These are phyloP conservation scores for Polydrusus cervinus DNA, from an alignment of 2,888 invertebrate genomes.

Conservation along the genomic window DNA sequence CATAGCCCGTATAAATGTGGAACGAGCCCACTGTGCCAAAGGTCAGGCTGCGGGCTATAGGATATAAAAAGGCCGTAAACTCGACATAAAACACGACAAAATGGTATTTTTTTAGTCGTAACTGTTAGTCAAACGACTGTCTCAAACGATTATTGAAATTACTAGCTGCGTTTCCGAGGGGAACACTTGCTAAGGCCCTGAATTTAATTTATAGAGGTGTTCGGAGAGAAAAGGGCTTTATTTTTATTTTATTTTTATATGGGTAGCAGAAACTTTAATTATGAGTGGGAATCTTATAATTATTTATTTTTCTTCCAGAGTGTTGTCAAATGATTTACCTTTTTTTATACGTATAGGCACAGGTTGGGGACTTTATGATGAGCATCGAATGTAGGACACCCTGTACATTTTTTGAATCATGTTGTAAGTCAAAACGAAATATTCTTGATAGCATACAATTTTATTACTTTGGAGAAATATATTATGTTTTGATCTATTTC, in stretches of 20 bases:
- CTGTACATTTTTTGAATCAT: too few relatives aligned
- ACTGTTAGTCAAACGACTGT: slow-evolving; percentile 40
- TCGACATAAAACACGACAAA: slow-evolving; percentile 57
- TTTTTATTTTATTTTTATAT: slow-evolving; percentile 16
- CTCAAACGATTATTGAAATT: slow-evolving; percentile 32
- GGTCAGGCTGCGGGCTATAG: slow-evolving; percentile 16
- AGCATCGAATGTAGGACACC: too few relatives aligned
- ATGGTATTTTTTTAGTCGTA: slow-evolving; percentile 32
- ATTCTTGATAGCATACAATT: too few relatives aligned
- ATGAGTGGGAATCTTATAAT: not conserved
- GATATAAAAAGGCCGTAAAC: slow-evolving; percentile 35
- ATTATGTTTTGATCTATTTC: too few relatives aligned
- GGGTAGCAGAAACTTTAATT: not conserved
- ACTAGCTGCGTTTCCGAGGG: slow-evolving; percentile 15
- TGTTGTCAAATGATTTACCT: too few relatives aligned
- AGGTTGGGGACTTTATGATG: too few relatives aligned
- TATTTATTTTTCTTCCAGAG: too few relatives aligned
- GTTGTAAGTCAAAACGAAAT: too few relatives aligned
- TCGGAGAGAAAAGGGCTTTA: slow-evolving; percentile 6
- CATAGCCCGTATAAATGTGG: not conserved
- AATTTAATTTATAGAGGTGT: slow-evolving; percentile 25
- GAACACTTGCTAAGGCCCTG: slow-evolving; percentile 3
- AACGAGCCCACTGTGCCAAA: not conserved
- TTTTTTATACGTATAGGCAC: too few relatives aligned
- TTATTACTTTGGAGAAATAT: too few relatives aligned